A percentile compares a stretch with the other conserved stretches of the same genome.
phyloP scores from a whole-genome alignment of 2,113 vertebrate genomes.

The Datnioides undecimradiatus region DNA sequence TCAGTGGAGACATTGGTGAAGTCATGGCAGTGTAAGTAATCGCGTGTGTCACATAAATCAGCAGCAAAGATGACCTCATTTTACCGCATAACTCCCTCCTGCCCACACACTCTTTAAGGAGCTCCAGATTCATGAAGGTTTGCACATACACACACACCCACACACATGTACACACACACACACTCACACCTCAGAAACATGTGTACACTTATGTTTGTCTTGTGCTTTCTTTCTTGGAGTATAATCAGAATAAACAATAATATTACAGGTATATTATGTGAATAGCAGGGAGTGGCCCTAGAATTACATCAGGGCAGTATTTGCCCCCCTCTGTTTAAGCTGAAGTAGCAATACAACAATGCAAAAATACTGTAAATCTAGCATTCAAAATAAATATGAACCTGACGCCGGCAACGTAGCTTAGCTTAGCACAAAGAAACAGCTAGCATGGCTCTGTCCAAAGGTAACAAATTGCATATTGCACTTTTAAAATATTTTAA shows the following conservation, averaged over 20 bases:
- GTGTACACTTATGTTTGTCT: neutral
- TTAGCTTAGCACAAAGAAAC: too few species aligned
- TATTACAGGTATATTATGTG: neutral
- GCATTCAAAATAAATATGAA: too few species aligned
- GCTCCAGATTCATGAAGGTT: conserved; percentile 59
- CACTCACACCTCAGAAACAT: conserved; percentile 34
- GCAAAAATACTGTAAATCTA: too few species aligned
- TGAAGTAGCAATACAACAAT: too few species aligned
- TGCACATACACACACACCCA: conserved; percentile 32
- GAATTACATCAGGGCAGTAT: neutral
- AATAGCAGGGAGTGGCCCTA: neutral
- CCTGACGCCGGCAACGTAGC: too few species aligned
- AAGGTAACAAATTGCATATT: too few species aligned
- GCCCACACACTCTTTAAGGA: conserved; percentile 68
- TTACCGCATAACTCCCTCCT: conserved; percentile 65
- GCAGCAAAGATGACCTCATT: conserved; percentile 82
- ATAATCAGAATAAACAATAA: conserved; percentile 17
- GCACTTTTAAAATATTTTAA: too few species aligned
- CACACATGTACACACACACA: neutral
- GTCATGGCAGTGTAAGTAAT: conserved; percentile 78
- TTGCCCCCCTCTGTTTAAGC: neutral
- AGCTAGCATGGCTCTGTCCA: too few species aligned
- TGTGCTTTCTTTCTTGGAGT: neutral
- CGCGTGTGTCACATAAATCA: conserved; percentile 78
- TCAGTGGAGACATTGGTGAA: conserved; percentile 69